phyloP scores from a whole-genome alignment of 2,113 vertebrate genomes.

The Thomomys bottae region DNA sequence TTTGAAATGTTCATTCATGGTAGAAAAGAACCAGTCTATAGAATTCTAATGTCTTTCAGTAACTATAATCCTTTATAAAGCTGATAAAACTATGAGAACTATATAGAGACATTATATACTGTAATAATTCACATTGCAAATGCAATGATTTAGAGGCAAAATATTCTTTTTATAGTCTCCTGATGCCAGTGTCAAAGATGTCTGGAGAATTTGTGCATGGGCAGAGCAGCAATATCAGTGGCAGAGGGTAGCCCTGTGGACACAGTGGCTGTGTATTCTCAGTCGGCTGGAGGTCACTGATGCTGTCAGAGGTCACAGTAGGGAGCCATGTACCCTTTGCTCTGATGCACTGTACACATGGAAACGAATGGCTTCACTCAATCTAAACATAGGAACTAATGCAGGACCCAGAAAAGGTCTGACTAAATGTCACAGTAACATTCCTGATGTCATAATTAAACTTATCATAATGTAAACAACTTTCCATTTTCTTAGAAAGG shows the following conservation, averaged over 20 bases:
- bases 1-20: background rate
- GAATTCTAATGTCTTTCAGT: too few species aligned
- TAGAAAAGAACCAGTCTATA: too few species aligned
- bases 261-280: background rate
- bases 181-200: background rate
- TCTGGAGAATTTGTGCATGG: background rate
- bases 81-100: background rate
- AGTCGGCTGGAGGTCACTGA: background rate
- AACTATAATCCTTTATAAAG: background rate
- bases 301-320: background rate
- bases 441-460: constrained; percentile 20
- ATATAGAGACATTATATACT: background rate
- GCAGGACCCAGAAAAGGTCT: background rate
- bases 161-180: background rate
- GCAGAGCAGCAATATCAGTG: too few species aligned
- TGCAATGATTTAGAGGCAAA: background rate
- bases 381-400: background rate
- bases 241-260: background rate
- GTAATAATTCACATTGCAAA: background rate
- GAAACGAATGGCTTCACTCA: background rate
- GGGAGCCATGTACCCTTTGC: too few species aligned
- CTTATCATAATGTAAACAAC: background rate
- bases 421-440: background rate
- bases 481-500: background rate
- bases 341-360: background rate